A percentile compares a stretch with the other conserved stretches of the same genome.
These are phyloP conservation scores for Apoda limacodes DNA, from an alignment of 2,888 invertebrate species.

Conservation along the genomic window DNA sequence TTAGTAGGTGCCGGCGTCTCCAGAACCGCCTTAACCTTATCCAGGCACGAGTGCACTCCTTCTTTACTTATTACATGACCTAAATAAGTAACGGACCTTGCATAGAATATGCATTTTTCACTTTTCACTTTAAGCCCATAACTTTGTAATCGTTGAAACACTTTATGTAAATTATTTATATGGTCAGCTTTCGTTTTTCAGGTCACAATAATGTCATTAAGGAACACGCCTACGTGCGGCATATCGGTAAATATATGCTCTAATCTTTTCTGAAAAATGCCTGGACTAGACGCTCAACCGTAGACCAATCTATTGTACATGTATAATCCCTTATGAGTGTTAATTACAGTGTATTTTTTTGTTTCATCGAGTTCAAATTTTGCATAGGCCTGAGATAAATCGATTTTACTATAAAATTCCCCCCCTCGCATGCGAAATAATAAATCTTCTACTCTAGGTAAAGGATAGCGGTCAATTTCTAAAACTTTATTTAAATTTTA, in stretches of 20 bases:
- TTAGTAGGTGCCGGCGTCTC: too few species aligned
- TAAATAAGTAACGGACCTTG: too few species aligned
- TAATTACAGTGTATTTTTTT: slow-evolving; percentile 19
- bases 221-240: slow-evolving; percentile 10
- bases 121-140: too few species aligned
- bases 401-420: too few species aligned
- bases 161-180: slow-evolving; percentile 11
- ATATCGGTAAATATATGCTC: slow-evolving; percentile 14
- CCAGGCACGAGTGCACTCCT: too few species aligned
- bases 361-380: slow-evolving; percentile 16
- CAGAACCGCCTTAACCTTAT: too few species aligned
- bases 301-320: slow-evolving; percentile 18
- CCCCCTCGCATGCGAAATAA: slow-evolving; percentile 14
- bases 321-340: slow-evolving; percentile 19
- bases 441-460: slow-evolving; percentile 20
- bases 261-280: slow-evolving; percentile 18
- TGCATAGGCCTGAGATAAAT: slow-evolving; percentile 13
- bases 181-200: slow-evolving; percentile 8
- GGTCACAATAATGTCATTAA: slow-evolving; percentile 16
- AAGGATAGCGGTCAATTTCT: too few species aligned
- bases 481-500: slow-evolving; percentile 19
- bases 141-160: slow-evolving; percentile 10
- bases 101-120: too few species aligned
- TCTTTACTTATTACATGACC: too few species aligned
- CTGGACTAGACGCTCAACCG: slow-evolving; percentile 16